Evolutionary conservation across 2,797 vertebrate genomes (phyloP), one percentile per base, ranked within the genome.

Genomic region (Leptoclinus maculatus): DNA sequence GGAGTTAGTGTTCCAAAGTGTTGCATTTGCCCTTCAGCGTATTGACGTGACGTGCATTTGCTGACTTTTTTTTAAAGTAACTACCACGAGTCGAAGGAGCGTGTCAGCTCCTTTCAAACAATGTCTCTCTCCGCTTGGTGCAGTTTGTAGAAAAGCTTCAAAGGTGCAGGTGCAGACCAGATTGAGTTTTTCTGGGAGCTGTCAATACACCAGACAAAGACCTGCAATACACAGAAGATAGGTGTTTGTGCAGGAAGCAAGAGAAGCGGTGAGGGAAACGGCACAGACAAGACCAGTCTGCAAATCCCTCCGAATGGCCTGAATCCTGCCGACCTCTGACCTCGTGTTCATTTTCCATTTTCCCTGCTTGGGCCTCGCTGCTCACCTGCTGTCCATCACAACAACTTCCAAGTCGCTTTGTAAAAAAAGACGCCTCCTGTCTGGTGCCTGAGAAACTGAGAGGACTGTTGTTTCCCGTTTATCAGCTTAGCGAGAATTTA

Each of bases 401-500:
- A 69, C 73, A 66, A 76, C 57, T 74, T 85, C 67, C 25, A 53
- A 66, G 59, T 79, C 74, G 54, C 45, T 59, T 19, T 65, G 65
- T 21, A 74, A 49, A 56, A 54, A 29, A 56, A 32, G 76, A 83
- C 51, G 47, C 89, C 87, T 90, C 83, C 89, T 84, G 83, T 64
- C 77, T 85, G 71, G 69, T 25, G 83, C 76, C 70, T 8, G 62
- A 71, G 80, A 79, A 89, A 88, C 75, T 72, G 72, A 85, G 79
- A 54, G 79, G 36, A 21, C 83, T 70, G 87, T 89, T 89, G 89
- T 89, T 88, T 74, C 41, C 79, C 51, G 23, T 92, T 91, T 91
- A 93, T 93, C 91, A 86, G 89, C 90, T 91, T 89, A 85, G 86
- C 13, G 34, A 71, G 75, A 91, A 93, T 94, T 94, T 93, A 89